phyloP scores from a whole-genome alignment of 2,113 vertebrate species.

The Hydropotes inermis region DNA sequence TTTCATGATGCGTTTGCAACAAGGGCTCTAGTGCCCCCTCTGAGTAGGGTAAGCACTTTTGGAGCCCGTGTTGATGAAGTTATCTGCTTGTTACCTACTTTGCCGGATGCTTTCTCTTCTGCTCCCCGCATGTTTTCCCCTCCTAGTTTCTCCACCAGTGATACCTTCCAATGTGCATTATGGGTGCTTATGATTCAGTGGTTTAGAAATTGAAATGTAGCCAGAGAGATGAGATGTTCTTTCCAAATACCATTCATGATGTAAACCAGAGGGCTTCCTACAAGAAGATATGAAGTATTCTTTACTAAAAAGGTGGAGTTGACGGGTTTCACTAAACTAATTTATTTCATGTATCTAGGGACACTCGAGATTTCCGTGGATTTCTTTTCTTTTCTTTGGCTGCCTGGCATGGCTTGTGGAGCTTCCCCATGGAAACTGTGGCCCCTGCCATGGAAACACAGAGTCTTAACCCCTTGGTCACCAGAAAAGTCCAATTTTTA shows the following conservation, averaged over 20 bases:
- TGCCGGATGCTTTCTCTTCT: background rate
- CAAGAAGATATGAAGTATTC: background rate
- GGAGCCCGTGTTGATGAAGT: background rate
- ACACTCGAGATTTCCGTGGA: background rate
- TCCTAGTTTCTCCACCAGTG: background rate
- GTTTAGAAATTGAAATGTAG: background rate
- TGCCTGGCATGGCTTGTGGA: background rate
- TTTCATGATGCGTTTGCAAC: conserved; percentile 50
- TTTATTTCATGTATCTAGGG: background rate
- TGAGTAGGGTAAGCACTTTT: conserved; percentile 55
- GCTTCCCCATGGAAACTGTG: background rate
- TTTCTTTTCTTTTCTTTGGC: background rate
- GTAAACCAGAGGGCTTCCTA: background rate
- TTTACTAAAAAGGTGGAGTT: background rate
- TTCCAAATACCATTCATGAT: background rate
- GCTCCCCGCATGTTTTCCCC: background rate
- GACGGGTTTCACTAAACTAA: background rate
- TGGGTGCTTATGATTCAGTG: background rate
- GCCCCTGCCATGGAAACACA: background rate
- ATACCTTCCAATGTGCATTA: background rate
- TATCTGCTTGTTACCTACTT: background rate
- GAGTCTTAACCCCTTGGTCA: background rate
- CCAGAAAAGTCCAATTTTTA: background rate
- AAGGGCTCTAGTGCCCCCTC: conserved; percentile 33
- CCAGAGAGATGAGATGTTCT: background rate